Percentiles rank a stretch among this genome's conserved stretches.
phyloP scores from a whole-genome alignment of 2,113 vertebrate species.

The Ptilorrhoa leucosticta region DNA sequence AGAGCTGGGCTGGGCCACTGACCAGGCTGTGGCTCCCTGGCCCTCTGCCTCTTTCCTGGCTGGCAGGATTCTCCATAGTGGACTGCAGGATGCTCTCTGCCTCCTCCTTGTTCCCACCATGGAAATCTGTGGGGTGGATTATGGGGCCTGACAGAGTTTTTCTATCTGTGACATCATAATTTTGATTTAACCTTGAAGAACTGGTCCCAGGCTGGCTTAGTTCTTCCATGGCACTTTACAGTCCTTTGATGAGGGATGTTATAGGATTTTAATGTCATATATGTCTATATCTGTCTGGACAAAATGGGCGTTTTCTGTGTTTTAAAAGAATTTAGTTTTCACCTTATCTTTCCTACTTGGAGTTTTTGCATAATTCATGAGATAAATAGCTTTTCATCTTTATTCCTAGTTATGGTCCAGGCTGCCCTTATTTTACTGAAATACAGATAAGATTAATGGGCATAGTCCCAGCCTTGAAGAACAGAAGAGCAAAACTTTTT shows the following conservation, averaged over 20 bases:
- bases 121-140: background rate
- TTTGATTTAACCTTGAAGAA: background rate
- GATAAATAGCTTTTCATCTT: background rate
- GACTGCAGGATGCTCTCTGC: background rate
- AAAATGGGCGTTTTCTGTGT: background rate
- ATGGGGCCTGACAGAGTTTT: background rate
- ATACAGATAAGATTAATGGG: background rate
- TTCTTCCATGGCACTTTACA: background rate
- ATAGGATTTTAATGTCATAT: background rate
- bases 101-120: background rate
- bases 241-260: background rate
- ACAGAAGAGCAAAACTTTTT: background rate
- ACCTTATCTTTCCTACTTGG: background rate
- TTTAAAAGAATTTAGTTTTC: background rate
- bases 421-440: background rate
- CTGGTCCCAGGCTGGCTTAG: background rate
- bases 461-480: background rate
- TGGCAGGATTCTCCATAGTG: background rate
- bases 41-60: rapidly evolving
- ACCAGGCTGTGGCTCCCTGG: background rate
- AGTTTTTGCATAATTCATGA: background rate
- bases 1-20: rapidly evolving
- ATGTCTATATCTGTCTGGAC: background rate
- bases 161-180: background rate
- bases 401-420: background rate